A percentile compares a stretch with the other conserved stretches of the same genome.
These are phyloP conservation scores for Rhagium mordax DNA, from an alignment of 2,888 invertebrate genomes.

Conservation along the genomic window DNA sequence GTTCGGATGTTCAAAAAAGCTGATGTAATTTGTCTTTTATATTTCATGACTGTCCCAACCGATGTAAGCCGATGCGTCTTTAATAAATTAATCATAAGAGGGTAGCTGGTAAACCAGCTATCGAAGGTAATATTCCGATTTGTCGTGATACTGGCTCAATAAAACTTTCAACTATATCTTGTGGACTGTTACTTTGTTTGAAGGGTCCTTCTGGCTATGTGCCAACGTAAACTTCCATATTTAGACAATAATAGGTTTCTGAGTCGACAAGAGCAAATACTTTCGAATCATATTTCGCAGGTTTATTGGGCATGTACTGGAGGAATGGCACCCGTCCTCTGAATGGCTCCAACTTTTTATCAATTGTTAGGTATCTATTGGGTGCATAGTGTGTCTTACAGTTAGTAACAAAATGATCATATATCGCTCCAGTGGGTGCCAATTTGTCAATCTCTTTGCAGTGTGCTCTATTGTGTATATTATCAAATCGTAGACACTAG, in stretches of 20 bases:
- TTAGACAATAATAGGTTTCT: not conserved
- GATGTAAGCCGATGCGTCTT: slow-evolving; percentile 39
- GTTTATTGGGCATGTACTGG: not conserved
- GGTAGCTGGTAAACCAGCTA: slow-evolving; percentile 39
- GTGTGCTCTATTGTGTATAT: not conserved
- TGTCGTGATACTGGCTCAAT: not conserved
- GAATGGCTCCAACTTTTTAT: not conserved
- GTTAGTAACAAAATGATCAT: not conserved
- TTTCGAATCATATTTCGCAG: not conserved
- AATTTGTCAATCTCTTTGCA: not conserved
- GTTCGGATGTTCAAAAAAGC: slow-evolving; percentile 35
- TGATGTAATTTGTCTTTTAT: slow-evolving; percentile 47
- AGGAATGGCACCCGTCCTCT: not conserved
- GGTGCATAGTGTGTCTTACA: not conserved
- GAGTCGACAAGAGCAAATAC: not conserved
- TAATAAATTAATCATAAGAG: slow-evolving; percentile 37
- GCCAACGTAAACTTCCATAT: not conserved
- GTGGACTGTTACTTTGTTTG: not conserved
- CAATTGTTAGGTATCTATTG: not conserved
- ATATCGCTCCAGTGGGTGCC: not conserved
- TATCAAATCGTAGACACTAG: not conserved
- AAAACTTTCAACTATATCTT: not conserved
- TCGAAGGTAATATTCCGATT: slow-evolving; percentile 15
- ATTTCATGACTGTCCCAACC: slow-evolving; percentile 49
- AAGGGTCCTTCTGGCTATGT: not conserved